These are phyloP conservation scores for Synergus laeviventris DNA, from an alignment of 2,888 invertebrate species.

Conservation along the genomic window DNA sequence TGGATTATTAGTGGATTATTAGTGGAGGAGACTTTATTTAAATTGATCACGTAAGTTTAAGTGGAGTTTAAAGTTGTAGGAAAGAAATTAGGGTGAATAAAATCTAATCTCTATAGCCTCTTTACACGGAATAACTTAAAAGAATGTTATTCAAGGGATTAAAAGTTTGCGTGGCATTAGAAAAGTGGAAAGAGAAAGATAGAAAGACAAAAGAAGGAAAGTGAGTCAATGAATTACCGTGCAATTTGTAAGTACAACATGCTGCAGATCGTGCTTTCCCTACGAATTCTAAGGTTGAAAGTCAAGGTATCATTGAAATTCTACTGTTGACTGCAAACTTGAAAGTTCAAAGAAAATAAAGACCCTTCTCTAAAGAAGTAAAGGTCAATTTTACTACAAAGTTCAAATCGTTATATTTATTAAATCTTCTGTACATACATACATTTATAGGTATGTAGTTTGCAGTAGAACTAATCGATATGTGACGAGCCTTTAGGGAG, in stretches of 20 bases:
- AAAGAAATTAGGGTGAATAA: background rate
- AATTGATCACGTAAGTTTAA: background rate
- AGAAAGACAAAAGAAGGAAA: background rate
- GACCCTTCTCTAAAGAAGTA: background rate
- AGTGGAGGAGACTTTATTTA: background rate
- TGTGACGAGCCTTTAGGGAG: background rate
- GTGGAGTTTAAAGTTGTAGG: background rate
- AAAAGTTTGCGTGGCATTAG: background rate
- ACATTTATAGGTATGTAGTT: background rate
- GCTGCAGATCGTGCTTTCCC: slow-evolving; percentile 21
- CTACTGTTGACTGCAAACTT: slow-evolving; percentile 14
- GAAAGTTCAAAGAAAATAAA: background rate
- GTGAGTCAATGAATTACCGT: slow-evolving; percentile 33
- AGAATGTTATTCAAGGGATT: slow-evolving; percentile 16
- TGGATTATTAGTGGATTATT: too few species aligned
- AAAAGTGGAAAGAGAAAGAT: background rate
- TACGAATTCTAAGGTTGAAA: background rate
- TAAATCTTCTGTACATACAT: background rate
- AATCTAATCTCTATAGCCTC: background rate
- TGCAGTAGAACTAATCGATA: slow-evolving; percentile 7
- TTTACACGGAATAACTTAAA: background rate
- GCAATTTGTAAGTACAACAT: slow-evolving; percentile 36
- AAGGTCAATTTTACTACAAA: background rate
- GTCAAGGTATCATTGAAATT: slow-evolving; percentile 23
- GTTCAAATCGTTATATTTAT: background rate